Base-by-base conservation (phyloP, 2,888 invertebrate species). In the Thymelicus acteon region DNA sequence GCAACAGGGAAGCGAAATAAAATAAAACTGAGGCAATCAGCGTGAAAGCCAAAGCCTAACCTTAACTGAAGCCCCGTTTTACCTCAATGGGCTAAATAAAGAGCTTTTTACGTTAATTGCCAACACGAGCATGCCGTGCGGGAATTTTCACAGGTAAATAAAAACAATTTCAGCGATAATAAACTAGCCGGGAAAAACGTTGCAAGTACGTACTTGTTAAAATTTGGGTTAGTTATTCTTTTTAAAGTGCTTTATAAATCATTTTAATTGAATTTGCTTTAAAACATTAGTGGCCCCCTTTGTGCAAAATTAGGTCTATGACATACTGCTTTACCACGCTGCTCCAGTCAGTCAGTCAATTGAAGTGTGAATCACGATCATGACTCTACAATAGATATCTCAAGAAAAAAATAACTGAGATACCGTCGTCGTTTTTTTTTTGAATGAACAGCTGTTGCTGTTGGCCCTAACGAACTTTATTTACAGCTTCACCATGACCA, bases 41-140 rank as follows among this genome's bases (percentile, higher is more conserved):
- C 77, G 80, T 85, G 81, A 89, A 87, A 87, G 88, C 84, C 80
- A 89, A 87, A 87, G 88, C 84, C 80, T 76, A 80, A 81, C 81
- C 80, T 81, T 82, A 80, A 82, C 84, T 77, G 78, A 79, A 80
- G 81, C 80, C 80, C 58, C 63, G 69, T 64, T 69, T 70, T 73
- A 72, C 76, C 76, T 76, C 76, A 78, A 81, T 80, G 80, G 78
- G 78, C 81, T 81, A 84, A 83, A 86, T 81, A 82, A 80, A 82
- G 78, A 78, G 79, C 80, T 78, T 76, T 80, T 80, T 81, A 77
- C 76, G 79, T 78, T 77, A 79, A 80, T 81, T 77, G 76, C 74
- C 76, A 78, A 73, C 77, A 78, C 79, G 77, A 76, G 74, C 73
- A 61, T 72, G 65, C 74, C 67, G 60, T 60, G 65, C 67, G 60